Evolutionary conservation across 1,140 invertebrate species (phyloP).

Genomic region (Drosophila busckii): DNA sequence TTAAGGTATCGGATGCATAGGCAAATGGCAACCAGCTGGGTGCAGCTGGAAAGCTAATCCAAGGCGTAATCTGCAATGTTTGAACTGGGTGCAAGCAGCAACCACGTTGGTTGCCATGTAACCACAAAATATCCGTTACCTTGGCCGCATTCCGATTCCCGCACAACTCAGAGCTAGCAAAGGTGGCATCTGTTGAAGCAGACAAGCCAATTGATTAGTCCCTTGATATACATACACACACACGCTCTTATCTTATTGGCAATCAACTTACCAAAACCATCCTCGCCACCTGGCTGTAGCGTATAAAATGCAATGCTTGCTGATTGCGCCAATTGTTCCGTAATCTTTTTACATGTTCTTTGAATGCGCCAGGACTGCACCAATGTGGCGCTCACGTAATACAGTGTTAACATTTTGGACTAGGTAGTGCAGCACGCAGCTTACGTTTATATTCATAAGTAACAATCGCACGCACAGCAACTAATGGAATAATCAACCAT

Average conservation of each 20-base stretch:
- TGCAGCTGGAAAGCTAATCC: slow-evolving; percentile 64
- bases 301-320: slow-evolving; percentile 70
- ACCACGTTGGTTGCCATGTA: slow-evolving; percentile 79
- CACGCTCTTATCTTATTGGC: no score
- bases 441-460: background rate
- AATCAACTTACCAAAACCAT: slow-evolving; percentile 62
- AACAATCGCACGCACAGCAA: background rate
- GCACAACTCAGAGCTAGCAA: slow-evolving; percentile 80
- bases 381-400: slow-evolving; percentile 85
- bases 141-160: slow-evolving; percentile 80
- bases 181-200: slow-evolving; percentile 49
- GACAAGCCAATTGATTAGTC: slow-evolving; percentile 3
- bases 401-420: slow-evolving; percentile 81
- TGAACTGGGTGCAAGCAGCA: slow-evolving; percentile 80
- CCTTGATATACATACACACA: background rate
- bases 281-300: slow-evolving; percentile 65
- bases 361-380: slow-evolving; percentile 83
- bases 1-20: slow-evolving; percentile 31
- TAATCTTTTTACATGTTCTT: slow-evolving; percentile 78
- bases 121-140: slow-evolving; percentile 81
- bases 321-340: slow-evolving; percentile 79
- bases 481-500: no score
- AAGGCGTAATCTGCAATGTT: slow-evolving; percentile 75
- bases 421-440: background rate
- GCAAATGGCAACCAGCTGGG: slow-evolving; percentile 62